A percentile compares a stretch with the other conserved stretches of the same genome.
Conservation (phyloP, 2,888 invertebrate genomes). For the Drosophila sordidula region DNA sequence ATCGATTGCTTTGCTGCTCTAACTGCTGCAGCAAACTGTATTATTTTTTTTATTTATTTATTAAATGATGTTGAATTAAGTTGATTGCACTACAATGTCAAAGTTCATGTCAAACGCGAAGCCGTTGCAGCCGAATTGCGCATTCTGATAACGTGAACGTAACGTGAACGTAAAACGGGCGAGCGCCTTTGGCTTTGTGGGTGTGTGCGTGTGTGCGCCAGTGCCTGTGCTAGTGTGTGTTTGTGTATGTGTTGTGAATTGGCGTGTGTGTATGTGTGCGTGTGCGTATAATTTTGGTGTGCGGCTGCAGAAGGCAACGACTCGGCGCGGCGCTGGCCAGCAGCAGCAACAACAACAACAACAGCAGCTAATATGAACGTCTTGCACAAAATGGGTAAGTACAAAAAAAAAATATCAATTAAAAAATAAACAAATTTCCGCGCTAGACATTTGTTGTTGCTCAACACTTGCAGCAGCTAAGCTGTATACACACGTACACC, state of each 20-base stretch:
- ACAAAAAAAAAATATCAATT: not conserved
- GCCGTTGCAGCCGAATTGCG: constrained; percentile 43
- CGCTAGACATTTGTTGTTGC: constrained; percentile 18
- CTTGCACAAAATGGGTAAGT: constrained; percentile 76
- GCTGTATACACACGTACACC: constrained; percentile 13
- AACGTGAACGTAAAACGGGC: constrained; percentile 46
- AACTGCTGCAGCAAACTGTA: constrained; percentile 62
- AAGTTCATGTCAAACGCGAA: constrained; percentile 48
- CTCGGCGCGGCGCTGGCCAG: constrained; percentile 53
- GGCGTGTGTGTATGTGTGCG: constrained; percentile 57
- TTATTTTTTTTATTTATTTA: constrained; percentile 62
- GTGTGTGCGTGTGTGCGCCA: constrained; percentile 46
- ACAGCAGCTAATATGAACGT: constrained; percentile 61
- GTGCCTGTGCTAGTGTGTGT: constrained; percentile 13
- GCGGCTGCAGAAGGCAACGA: constrained; percentile 69
- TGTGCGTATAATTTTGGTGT: constrained; percentile 60
- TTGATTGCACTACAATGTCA: constrained; percentile 60
- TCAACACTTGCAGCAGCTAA: constrained; percentile 39
- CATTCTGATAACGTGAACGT: constrained; percentile 54
- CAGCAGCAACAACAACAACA: constrained; percentile 32
- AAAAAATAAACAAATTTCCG: constrained; percentile 6
- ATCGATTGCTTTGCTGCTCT: constrained; percentile 54
- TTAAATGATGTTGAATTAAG: constrained; percentile 63
- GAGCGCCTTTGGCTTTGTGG: constrained; percentile 54
- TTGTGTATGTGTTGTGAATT: constrained; percentile 48